Evolutionary conservation across 2,888 invertebrate species (phyloP), one percentile per base, ranked within the genome.

Genomic region (Agrilus mali): DNA sequence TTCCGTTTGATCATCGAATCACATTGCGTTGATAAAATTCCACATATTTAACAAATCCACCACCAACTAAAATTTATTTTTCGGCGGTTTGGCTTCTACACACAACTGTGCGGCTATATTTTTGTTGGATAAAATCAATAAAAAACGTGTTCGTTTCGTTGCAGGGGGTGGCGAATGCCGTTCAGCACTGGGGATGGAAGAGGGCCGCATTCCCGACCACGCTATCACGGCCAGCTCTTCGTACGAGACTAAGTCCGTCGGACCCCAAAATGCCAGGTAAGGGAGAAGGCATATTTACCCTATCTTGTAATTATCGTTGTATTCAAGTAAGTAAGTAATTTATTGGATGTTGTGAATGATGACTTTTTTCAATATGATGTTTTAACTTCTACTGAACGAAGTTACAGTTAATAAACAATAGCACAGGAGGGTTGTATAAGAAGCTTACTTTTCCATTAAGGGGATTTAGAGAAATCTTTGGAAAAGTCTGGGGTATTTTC

Each of bases 201-300:
- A 80, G 55, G 86, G 86, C 32, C 74, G 76, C 63, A 89, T 92
- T 59, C 81, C 82, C 40, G 87, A 90, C 68, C 78, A 82, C 53
- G 86, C 87, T 53, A 83, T 92, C 57, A 78, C 83, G 5, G 86
- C 89, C 45, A 88, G 87, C 61, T 89, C 89, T 42, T 86, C 85
- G 53, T 84, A 82, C 66, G 89, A 90, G 63, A 77, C 80, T 56
- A 85, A 86, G 62, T 86, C 84, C 55, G 88, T 89, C 32, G 90
- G 90, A 40, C 88, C 90, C 31, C 82, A 86, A 56, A 86, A 87
- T 63, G 86, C 87, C 49, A 82, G 90, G 90, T 89, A 70, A 73
- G 69, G 60, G 39, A 42, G 20, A 38, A 2, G 8, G 12, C 20
- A 20, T 20, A 7, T 4, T 20, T 20, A 20, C 8, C 22, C 8